Percentiles rank a stretch among this genome's conserved stretches.
phyloP scores from a whole-genome alignment of 1,140 invertebrate species.

The Patella vulgata region DNA sequence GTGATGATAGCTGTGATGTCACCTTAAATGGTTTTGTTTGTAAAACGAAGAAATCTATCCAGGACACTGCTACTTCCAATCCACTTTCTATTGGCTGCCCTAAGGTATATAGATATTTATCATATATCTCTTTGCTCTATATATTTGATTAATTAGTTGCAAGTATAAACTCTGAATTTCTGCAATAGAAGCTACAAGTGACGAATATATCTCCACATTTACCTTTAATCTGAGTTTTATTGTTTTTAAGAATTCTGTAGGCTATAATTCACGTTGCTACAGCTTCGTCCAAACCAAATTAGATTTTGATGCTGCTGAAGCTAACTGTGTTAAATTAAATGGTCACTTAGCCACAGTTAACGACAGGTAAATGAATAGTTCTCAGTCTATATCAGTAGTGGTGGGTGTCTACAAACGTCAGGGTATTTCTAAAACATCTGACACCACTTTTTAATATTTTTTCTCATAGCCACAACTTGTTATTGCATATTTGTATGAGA shows the following conservation, averaged over 20 bases:
- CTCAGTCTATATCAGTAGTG: too few relatives aligned
- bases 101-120: constrained; percentile 39
- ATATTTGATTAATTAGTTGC: too few relatives aligned
- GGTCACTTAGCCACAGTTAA: constrained; percentile 29
- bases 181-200: too few relatives aligned
- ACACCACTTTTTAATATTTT: neutral
- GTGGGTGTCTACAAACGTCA: too few relatives aligned
- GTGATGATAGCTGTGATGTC: constrained; percentile 37
- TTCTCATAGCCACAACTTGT: neutral
- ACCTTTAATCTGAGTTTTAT: neutral
- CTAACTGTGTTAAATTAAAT: constrained; percentile 4
- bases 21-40: constrained; percentile 42
- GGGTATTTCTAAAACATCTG: neutral
- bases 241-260: constrained; percentile 9
- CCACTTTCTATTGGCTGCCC: constrained; percentile 42
- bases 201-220: neutral
- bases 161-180: too few relatives aligned
- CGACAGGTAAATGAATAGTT: constrained; percentile 14
- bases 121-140: too few relatives aligned
- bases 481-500: neutral
- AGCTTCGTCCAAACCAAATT: constrained; percentile 4
- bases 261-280: constrained; percentile 27
- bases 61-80: constrained; percentile 28
- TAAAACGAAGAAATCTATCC: constrained; percentile 30
- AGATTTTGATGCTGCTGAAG: constrained; percentile 14